Evolutionary conservation across 2,113 vertebrate genomes (phyloP).

Genomic region (Orycteropus afer): DNA sequence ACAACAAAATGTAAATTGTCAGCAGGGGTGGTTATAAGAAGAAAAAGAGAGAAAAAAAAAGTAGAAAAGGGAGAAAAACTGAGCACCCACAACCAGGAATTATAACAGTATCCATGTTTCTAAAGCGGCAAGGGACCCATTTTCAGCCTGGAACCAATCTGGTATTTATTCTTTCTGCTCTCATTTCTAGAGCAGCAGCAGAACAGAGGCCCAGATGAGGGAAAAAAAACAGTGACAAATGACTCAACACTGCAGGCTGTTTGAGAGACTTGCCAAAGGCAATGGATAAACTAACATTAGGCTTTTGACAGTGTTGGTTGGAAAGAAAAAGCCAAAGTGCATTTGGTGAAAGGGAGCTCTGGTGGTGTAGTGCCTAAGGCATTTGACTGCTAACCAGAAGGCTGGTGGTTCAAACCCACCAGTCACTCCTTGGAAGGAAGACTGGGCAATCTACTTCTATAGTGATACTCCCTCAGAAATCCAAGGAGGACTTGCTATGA

Average conservation of each 20-base stretch:
- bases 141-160: neutral
- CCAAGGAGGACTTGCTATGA: too few species aligned
- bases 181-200: neutral
- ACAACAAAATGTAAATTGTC: slow-evolving; percentile 1
- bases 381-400: too few species aligned
- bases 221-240: neutral
- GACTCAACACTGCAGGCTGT: neutral
- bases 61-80: neutral
- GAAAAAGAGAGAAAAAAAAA: neutral
- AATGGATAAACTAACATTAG: neutral
- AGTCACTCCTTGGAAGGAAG: too few species aligned
- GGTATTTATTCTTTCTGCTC: neutral
- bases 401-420: too few species aligned
- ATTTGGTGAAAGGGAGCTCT: neutral
- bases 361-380: too few species aligned
- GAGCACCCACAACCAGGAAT: neutral
- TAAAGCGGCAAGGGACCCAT: neutral
- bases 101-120: neutral
- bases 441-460: too few species aligned
- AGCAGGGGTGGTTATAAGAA: neutral
- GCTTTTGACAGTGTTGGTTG: neutral
- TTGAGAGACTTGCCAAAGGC: neutral
- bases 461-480: too few species aligned
- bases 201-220: neutral
- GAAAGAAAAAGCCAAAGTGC: neutral